Conservation (phyloP, 2,113 vertebrate genomes). For the Dipodomys merriami region DNA sequence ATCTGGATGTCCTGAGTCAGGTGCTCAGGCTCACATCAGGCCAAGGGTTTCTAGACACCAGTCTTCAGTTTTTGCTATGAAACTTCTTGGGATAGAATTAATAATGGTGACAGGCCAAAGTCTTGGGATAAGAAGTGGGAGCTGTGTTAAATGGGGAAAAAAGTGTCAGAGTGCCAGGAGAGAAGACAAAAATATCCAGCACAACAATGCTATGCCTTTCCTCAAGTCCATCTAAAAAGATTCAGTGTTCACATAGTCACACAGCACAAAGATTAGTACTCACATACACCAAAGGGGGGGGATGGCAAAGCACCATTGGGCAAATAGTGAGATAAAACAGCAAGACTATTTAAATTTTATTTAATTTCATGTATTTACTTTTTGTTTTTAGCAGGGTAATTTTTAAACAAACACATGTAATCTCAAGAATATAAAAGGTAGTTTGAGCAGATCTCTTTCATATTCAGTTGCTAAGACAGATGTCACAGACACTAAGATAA, state of each 20-base stretch:
- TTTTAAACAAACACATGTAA: constrained; percentile 22
- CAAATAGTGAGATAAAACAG: background rate
- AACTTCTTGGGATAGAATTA: constrained; percentile 45
- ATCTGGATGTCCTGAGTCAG: background rate
- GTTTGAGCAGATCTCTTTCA: background rate
- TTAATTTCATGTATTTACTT: background rate
- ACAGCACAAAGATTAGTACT: background rate
- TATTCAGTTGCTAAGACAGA: background rate
- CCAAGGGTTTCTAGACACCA: background rate
- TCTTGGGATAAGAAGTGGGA: background rate
- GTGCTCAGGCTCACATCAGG: background rate
- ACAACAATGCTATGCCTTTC: background rate
- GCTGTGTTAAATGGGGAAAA: background rate
- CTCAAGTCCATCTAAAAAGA: background rate
- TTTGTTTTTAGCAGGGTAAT: background rate
- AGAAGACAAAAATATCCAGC: constrained; percentile 45
- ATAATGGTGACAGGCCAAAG: background rate
- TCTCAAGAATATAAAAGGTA: background rate
- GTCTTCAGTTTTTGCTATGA: background rate
- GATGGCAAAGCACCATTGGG: background rate
- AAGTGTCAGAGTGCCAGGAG: background rate
- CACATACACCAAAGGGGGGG: background rate
- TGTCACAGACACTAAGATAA: background rate
- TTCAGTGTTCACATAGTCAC: background rate
- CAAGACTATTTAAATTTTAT: background rate